Evolutionary conservation across 2,113 vertebrate genomes (phyloP).

Genomic region (Propithecus coquereli): DNA sequence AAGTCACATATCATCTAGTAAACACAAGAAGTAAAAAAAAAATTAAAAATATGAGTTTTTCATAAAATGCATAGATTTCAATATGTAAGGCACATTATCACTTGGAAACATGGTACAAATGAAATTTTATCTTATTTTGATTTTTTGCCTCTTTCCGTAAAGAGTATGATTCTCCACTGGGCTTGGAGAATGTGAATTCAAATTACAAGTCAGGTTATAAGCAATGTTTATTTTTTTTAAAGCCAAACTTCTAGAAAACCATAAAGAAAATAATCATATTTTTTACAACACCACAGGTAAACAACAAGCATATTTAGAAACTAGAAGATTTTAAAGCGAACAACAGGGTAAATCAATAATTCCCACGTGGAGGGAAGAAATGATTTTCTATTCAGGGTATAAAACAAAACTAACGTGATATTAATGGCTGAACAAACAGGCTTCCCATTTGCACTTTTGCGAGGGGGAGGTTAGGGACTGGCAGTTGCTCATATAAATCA

Average conservation of each 20-base stretch:
- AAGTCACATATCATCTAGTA: not conserved
- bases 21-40: not conserved
- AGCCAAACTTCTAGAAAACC: conserved; percentile 44
- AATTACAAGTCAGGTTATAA: conserved; percentile 45
- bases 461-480: conserved; percentile 58
- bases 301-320: conserved; percentile 69
- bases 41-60: not conserved
- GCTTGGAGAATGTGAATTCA: conserved; percentile 44
- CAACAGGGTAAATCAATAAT: conserved; percentile 60
- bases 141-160: not conserved
- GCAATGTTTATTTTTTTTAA: conserved; percentile 51
- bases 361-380: conserved; percentile 48
- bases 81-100: not conserved
- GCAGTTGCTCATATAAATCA: conserved; percentile 65
- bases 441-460: conserved; percentile 47
- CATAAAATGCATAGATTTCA: not conserved
- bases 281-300: conserved; percentile 68
- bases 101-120: not conserved
- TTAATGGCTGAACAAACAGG: conserved; percentile 64
- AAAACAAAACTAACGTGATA: conserved; percentile 61
- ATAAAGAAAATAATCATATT: conserved; percentile 48
- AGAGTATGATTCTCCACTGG: conserved; percentile 12
- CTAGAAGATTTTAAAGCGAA: conserved; percentile 68
- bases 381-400: conserved; percentile 66
- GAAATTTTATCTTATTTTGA: conserved; percentile 39